A percentile compares a stretch with the other conserved stretches of the same genome.
These are phyloP conservation scores for Dasyprocta punctata DNA, from an alignment of 2,113 vertebrate species.

Conservation along the genomic window DNA sequence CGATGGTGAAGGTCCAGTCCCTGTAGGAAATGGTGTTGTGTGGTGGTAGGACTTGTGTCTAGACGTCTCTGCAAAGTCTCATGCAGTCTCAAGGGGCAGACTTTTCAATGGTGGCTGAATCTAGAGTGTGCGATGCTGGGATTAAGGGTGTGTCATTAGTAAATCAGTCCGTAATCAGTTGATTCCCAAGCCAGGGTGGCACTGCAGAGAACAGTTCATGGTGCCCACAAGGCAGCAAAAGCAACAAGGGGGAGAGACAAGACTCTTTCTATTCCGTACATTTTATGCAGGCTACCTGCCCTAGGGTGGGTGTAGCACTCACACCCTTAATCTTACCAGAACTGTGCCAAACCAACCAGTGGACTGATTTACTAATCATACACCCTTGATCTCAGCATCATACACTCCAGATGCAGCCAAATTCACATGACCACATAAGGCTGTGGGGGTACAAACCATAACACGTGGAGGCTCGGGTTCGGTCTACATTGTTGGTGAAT, in stretches of 20 bases:
- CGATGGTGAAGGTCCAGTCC: neutral
- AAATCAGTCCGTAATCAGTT: neutral
- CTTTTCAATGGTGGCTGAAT: neutral
- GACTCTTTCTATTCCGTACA: neutral
- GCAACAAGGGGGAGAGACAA: neutral
- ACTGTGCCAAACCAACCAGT: neutral
- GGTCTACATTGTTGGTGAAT: neutral
- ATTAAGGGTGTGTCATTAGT: neutral
- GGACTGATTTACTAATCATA: neutral
- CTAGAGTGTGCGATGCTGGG: neutral
- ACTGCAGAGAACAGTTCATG: neutral
- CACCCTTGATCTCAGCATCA: neutral
- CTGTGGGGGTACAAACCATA: neutral
- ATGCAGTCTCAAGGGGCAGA: neutral
- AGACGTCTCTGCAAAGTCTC: neutral
- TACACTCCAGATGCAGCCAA: neutral
- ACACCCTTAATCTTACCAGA: neutral
- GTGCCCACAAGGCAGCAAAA: neutral
- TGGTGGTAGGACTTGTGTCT: neutral
- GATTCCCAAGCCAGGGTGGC: neutral
- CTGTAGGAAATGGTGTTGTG: neutral
- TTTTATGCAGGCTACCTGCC: neutral
- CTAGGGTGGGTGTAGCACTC: neutral
- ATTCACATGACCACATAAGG: neutral
- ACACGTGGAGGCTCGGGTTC: neutral